These are phyloP conservation scores for Zygaena filipendulae DNA, from an alignment of 2,888 invertebrate species.

Conservation along the genomic window DNA sequence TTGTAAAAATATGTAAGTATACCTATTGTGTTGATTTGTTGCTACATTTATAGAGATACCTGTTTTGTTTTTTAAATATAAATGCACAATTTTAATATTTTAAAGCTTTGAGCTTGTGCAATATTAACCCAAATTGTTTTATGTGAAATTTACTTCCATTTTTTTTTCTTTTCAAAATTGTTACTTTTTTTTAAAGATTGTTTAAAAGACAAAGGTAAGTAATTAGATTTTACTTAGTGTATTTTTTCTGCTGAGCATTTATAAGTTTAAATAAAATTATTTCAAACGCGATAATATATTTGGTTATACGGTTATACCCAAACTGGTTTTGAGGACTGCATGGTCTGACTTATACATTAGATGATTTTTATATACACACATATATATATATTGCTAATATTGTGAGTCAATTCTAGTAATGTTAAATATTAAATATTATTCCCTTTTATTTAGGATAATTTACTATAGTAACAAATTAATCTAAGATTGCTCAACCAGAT, in stretches of 20 bases:
- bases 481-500: constrained; percentile 65
- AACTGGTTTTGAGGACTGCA: constrained; percentile 60
- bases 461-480: constrained; percentile 56
- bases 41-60: constrained; percentile 55
- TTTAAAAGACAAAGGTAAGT: constrained; percentile 66
- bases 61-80: constrained; percentile 36
- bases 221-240: too few relatives aligned
- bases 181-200: constrained; percentile 65
- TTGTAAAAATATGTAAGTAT: neutral
- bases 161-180: constrained; percentile 25
- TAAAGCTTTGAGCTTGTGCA: constrained; percentile 62
- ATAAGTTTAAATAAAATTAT: constrained; percentile 23
- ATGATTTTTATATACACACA: constrained; percentile 29
- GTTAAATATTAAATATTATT: constrained; percentile 55
- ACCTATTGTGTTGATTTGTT: constrained; percentile 62
- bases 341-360: constrained; percentile 47
- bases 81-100: constrained; percentile 49
- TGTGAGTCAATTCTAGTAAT: constrained; percentile 67
- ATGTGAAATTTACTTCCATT: too few relatives aligned
- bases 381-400: constrained; percentile 50
- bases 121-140: constrained; percentile 66
- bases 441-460: constrained; percentile 61
- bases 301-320: too few relatives aligned
- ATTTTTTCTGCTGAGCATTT: constrained; percentile 69
- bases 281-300: too few relatives aligned